Evolutionary conservation across 2,797 vertebrate species (phyloP).

Genomic region (Botia almorhae): DNA sequence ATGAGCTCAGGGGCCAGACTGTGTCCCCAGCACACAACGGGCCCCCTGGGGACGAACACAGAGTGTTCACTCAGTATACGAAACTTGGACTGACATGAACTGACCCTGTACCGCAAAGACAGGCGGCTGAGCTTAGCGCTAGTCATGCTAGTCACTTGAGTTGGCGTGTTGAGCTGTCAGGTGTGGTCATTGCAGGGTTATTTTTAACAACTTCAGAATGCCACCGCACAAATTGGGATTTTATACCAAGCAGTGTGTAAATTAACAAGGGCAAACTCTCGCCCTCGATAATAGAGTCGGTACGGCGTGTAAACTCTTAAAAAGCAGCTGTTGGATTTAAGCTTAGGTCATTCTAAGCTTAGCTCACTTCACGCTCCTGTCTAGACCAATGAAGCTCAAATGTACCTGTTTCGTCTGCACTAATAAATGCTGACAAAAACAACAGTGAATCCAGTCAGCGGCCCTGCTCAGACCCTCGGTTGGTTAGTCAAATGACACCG

Average conservation of each 20-base stretch:
- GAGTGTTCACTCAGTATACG: constrained; percentile 27
- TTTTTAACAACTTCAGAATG: constrained; percentile 8
- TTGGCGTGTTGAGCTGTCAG: neutral
- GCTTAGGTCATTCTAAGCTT: too few species aligned
- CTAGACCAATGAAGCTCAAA: constrained; percentile 28
- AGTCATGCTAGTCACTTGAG: neutral
- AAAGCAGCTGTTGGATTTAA: too few species aligned
- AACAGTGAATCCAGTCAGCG: constrained; percentile 11
- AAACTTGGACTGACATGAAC: constrained; percentile 31
- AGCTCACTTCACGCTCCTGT: too few species aligned
- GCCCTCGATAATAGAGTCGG: neutral
- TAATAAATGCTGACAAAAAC: constrained; percentile 49
- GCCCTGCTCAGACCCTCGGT: neutral
- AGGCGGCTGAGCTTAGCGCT: too few species aligned
- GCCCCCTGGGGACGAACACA: constrained; percentile 19
- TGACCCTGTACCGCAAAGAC: neutral
- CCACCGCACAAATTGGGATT: neutral
- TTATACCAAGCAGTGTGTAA: constrained; percentile 6
- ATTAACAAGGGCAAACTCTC: constrained; percentile 18
- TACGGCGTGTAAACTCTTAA: neutral
- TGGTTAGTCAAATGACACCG: constrained; percentile 41
- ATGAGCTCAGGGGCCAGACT: constrained; percentile 6
- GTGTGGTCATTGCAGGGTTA: neutral
- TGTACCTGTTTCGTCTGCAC: constrained; percentile 30
- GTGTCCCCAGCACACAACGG: constrained; percentile 30